Conservation (phyloP, 2,888 invertebrate species). For the Mesoligia furuncula region DNA sequence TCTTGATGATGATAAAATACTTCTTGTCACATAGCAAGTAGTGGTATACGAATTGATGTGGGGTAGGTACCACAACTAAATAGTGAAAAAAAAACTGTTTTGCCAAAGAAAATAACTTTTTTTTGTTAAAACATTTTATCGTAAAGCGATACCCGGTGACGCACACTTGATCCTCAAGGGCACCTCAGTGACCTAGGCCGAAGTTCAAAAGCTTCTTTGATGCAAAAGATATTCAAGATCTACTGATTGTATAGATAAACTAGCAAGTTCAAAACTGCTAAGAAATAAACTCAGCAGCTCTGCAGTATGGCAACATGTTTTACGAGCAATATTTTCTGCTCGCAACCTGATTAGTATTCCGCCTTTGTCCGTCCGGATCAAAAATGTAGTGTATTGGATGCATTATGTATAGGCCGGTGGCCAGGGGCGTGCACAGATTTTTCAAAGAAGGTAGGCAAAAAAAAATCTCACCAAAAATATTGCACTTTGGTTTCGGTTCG, state of each 20-base stretch:
- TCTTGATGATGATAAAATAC: not conserved
- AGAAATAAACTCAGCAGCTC: conserved; percentile 6
- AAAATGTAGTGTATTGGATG: conserved; percentile 34
- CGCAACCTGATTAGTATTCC: conserved; percentile 37
- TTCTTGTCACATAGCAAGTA: not conserved
- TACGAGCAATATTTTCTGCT: conserved; percentile 37
- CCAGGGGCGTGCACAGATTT: too few relatives aligned
- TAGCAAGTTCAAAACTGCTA: conserved; percentile 12
- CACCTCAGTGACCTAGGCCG: not conserved
- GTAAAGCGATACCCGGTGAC: not conserved
- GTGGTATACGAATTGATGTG: not conserved
- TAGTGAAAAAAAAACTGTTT: not conserved
- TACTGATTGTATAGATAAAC: conserved; percentile 1
- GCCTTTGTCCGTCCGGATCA: conserved; percentile 20
- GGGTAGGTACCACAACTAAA: not conserved
- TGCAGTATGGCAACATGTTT: conserved; percentile 29
- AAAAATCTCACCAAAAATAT: too few relatives aligned
- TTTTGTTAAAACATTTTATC: not conserved
- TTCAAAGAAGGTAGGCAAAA: too few relatives aligned
- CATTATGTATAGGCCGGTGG: conserved; percentile 25
- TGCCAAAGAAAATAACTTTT: fast-evolving
- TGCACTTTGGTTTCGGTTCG: too few relatives aligned
- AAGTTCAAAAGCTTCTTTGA: conserved; percentile 19
- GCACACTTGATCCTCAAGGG: conserved; percentile 12
- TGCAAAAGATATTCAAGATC: conserved; percentile 12